Percentiles rank a stretch among this genome's conserved stretches.
Conservation (phyloP, 2,888 invertebrate genomes). For the Acleris holmiana region DNA sequence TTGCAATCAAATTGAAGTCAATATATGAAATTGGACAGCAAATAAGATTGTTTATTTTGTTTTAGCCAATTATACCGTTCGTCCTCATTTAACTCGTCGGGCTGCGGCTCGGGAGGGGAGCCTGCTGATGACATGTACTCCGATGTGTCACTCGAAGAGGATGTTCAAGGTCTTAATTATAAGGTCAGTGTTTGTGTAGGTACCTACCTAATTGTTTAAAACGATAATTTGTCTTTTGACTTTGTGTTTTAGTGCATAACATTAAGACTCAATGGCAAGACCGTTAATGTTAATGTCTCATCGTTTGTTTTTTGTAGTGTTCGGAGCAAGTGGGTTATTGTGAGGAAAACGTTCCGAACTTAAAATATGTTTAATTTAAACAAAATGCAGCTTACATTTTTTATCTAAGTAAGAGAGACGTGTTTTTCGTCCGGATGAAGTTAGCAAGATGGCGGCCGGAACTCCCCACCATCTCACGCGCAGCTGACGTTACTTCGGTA, state of each 20-base stretch:
- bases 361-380: no score
- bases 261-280: background rate
- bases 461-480: no score
- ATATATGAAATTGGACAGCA: background rate
- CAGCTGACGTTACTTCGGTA: no score
- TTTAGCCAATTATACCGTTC: constrained; percentile 95
- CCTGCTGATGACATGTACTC: constrained; percentile 98
- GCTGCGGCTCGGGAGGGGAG: constrained; percentile 95
- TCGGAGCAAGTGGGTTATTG: no score
- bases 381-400: no score
- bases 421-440: no score
- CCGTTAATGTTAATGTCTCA: background rate
- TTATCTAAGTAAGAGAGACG: no score
- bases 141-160: constrained; percentile 95
- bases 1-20: constrained; percentile 8
- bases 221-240: background rate
- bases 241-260: background rate
- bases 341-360: no score
- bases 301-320: no score
- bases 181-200: constrained; percentile 91
- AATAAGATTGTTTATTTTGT: constrained; percentile 48
- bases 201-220: constrained; percentile 2
- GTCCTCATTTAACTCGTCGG: constrained; percentile 96
- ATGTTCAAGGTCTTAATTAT: constrained; percentile 96
- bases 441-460: no score